A percentile compares a stretch with the other conserved stretches of the same genome.
Conservation (phyloP, 1,140 invertebrate genomes). For the Zaprionus nigranus region DNA sequence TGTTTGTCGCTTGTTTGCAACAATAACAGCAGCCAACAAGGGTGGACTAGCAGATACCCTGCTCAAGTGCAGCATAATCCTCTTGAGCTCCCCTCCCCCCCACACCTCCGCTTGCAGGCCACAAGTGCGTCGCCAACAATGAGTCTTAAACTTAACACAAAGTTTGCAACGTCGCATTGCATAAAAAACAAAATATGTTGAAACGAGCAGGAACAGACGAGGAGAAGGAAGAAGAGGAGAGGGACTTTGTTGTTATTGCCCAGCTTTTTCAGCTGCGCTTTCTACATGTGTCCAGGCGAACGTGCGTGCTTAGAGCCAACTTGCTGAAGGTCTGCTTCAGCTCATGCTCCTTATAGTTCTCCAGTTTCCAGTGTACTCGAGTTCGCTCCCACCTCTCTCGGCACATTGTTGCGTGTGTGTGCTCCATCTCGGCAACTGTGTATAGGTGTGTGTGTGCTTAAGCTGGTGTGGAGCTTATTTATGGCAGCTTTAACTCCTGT, state of each 20-base stretch:
- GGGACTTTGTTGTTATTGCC: conserved; percentile 34
- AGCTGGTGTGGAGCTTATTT: conserved; percentile 66
- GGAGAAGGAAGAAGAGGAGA: neutral
- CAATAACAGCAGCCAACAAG: conserved; percentile 15
- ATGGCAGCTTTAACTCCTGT: conserved; percentile 77
- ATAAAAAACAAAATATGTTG: conserved; percentile 74
- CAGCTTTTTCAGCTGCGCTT: conserved; percentile 15
- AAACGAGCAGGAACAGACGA: conserved; percentile 26
- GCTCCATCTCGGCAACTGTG: neutral
- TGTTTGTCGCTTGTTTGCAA: conserved; percentile 21
- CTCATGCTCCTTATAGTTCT: conserved; percentile 3
- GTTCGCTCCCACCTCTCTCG: conserved; percentile 10
- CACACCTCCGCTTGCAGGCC: neutral
- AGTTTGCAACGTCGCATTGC: conserved; percentile 71
- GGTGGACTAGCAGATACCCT: conserved; percentile 13
- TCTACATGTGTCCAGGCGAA: conserved; percentile 32
- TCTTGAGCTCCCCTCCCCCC: neutral
- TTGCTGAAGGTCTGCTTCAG: conserved; percentile 13
- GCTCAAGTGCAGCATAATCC: neutral
- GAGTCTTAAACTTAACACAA: conserved; percentile 42
- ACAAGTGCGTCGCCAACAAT: conserved; percentile 12
- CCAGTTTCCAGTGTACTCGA: conserved; percentile 16
- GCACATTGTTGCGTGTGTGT: neutral
- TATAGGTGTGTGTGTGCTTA: conserved; percentile 23
- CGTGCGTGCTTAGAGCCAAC: conserved; percentile 38